Conservation (phyloP, 1,140 invertebrate species). For the Pogonus chalceus region DNA sequence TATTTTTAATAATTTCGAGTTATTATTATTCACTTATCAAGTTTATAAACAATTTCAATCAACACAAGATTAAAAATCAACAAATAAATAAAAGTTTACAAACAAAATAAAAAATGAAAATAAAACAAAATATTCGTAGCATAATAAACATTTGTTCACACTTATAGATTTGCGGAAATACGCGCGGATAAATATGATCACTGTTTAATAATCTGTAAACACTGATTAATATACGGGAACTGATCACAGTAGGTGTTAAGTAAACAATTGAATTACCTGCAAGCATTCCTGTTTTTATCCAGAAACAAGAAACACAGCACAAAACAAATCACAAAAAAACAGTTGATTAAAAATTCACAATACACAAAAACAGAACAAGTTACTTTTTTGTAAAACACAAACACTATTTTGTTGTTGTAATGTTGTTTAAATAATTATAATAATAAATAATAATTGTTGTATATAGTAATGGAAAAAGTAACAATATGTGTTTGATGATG, state of each 20-base stretch:
- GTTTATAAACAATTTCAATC: no score
- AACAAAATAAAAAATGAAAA: no score
- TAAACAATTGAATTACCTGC: slow-evolving; percentile 17
- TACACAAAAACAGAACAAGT: not conserved
- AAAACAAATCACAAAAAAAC: slow-evolving; percentile 17
- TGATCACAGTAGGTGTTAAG: not conserved
- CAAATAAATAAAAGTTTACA: no score
- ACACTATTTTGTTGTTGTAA: not conserved
- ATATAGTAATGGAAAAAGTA: not conserved
- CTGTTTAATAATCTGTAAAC: not conserved
- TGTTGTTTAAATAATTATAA: not conserved
- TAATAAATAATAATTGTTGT: not conserved
- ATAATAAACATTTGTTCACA: no score
- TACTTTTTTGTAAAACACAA: not conserved
- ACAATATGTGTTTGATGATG: not conserved
- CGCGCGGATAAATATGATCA: no score
- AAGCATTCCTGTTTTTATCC: slow-evolving; percentile 26
- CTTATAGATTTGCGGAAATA: no score
- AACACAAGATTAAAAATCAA: no score
- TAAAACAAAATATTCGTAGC: no score
- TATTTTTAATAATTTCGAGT: no score
- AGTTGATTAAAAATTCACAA: slow-evolving; percentile 10
- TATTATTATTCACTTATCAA: no score
- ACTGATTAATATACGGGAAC: not conserved
- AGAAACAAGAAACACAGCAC: slow-evolving; percentile 23